Base-by-base conservation (phyloP, 2,113 vertebrate species). In the Vicugna pacos region DNA sequence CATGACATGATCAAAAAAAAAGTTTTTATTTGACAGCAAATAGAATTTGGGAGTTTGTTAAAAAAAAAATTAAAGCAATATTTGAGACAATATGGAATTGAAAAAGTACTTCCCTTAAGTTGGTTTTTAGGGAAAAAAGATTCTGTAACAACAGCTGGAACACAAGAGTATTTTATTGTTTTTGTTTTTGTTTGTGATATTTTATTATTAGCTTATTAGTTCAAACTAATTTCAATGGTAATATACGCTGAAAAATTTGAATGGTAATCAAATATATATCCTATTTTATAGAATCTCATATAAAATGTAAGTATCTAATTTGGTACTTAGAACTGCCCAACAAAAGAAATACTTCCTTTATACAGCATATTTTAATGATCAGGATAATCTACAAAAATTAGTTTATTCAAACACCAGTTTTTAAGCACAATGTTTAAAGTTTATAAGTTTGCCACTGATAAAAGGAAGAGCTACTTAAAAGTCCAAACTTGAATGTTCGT, bases 1-100 rank as follows among this genome's bases (percentile, higher is more conserved):
- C 24, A 62, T 38, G 32, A 20, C 7, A 32, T n/a, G 13, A n/a
- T 20, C 3, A 12, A 3, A 30, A 10, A 38, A 6, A 2, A 42
- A 22, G 5, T 65, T 77, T 93, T 30, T 73, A 90, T 84, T 90
- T 70, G 48, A 70, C 76, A 24, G 5, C 32, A 72, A 46, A 54
- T 38, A 73, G 32, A 91, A 93, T 86, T 96, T 15, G 0, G 11
- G 14, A 11, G 1, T 10, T 75, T 81, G 8, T 42, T 64, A 42
- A 81, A 70, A 87, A 95, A 82, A 82, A 89, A 93, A 48, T 9
- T 86, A 67, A 96, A 91, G n/a, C 28, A 82, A 94, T 92, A 80
- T 48, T 86, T 76, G 42, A 91, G 58, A 60, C 12, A 85, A 35
- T 6, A 64, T 30, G 11, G 19, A 58, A 10, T 62, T 89, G 50